Percentiles rank a stretch among this genome's conserved stretches.
Evolutionary conservation across 1,140 invertebrate species (phyloP).

Genomic region (Amphibalanus amphitrite): DNA sequence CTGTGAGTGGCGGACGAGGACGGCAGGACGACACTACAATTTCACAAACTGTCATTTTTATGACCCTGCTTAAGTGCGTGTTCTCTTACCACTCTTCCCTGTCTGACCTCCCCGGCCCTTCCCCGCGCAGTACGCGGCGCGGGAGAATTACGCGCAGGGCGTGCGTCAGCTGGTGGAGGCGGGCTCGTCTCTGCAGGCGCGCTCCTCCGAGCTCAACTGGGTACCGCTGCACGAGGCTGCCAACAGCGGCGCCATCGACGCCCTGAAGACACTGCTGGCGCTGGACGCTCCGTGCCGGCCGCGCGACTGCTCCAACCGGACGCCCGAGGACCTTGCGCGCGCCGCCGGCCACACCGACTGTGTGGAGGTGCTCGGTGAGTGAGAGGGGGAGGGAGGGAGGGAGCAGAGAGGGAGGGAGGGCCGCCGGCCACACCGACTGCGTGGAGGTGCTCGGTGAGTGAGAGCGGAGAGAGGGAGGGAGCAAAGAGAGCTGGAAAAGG

Average conservation of each 20-base stretch:
- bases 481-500: no score
- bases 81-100: no score
- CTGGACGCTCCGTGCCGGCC: slow-evolving; percentile 60
- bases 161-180: slow-evolving; percentile 4
- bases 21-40: no score
- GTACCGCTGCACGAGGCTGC: slow-evolving; percentile 81
- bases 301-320: slow-evolving; percentile 49
- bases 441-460: no score
- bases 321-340: slow-evolving; percentile 60
- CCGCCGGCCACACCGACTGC: no score
- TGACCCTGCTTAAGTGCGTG: no score
- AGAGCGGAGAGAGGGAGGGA: no score
- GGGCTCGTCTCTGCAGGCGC: slow-evolving; percentile 1
- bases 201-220: slow-evolving; percentile 14
- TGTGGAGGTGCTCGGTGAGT: slow-evolving; percentile 50
- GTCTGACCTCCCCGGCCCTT: no score
- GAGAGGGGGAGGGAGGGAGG: no score
- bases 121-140: neutral
- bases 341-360: slow-evolving; percentile 49
- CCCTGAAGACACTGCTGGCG: slow-evolving; percentile 46
- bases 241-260: slow-evolving; percentile 51
- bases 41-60: no score
- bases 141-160: neutral
- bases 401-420: no score
- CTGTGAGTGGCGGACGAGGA: no score